Evolutionary conservation across 2,113 vertebrate genomes (phyloP).

Genomic region (Terrapene triunguis): DNA sequence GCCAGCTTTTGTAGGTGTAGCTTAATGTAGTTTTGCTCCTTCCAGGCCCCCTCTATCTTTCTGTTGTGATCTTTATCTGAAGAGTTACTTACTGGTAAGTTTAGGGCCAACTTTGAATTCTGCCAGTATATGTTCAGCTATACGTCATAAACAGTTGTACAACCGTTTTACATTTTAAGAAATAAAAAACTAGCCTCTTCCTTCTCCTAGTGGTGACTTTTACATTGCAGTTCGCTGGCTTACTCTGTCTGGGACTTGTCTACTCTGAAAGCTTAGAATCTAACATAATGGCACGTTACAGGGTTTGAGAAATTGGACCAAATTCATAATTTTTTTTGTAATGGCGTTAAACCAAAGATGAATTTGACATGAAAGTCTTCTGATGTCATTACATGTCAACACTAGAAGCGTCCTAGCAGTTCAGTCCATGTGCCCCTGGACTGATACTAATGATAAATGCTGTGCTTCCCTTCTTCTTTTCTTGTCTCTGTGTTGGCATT

Average conservation of each 20-base stretch:
- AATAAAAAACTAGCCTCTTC: too few relatives aligned
- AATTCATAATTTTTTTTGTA: not conserved
- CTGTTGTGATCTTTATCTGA: not conserved
- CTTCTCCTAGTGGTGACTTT: too few relatives aligned
- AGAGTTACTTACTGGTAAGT: not conserved
- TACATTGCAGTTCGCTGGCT: too few relatives aligned
- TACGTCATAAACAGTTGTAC: not conserved
- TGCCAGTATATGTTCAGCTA: not conserved
- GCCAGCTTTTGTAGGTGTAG: not conserved
- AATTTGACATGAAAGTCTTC: not conserved
- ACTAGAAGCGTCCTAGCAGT: not conserved
- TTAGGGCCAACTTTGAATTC: not conserved
- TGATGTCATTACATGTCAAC: not conserved
- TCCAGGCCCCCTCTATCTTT: not conserved
- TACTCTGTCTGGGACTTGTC: not conserved
- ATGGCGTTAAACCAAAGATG: not conserved
- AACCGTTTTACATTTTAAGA: not conserved
- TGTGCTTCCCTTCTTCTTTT: not conserved
- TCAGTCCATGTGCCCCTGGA: not conserved
- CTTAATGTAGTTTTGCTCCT: not conserved
- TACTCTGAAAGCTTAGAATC: not conserved
- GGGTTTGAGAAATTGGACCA: not conserved
- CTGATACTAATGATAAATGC: not conserved
- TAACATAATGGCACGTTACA: not conserved
- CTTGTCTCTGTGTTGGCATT: not conserved